Base-by-base conservation (phyloP, 37 sponge, comb jelly and placozoan species). In the Eunapius fragilis region DNA sequence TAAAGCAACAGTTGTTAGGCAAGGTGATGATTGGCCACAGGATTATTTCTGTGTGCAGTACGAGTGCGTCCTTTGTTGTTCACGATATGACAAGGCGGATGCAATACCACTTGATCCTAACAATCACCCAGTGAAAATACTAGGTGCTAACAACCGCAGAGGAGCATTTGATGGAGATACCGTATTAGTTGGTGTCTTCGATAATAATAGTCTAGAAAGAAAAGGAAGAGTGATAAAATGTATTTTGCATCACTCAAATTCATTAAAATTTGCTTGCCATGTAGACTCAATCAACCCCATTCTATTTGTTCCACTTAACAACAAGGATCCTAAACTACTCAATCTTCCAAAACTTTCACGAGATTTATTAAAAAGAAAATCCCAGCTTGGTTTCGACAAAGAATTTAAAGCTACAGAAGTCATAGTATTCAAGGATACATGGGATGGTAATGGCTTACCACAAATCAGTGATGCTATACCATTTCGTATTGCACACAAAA, bases 131-230 rank as follows among this genome's bases (percentile, higher is more conserved):
- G 75, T 88, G 5, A 74, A 30, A 0, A 85, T 94, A 37, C 22
- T 50, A 22, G 91, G 94, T 25, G 13, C 68, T 14, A 80, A 73
- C 10, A 90, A 91, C 75, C 76, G 91, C 34, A 81, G 38, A 78
- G 88, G 91, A 69, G 91, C 94, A 68, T 87, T 94, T 69, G 83
- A 88, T 82, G 86, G 82, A 26, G 91, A 86, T 37, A 68, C 67
- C 28, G 94, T 94, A 0, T 45, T 25, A 26, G 89, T 94, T 17
- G 82, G 76, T 25, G 49, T 88, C 0, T 75, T 85, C 68, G 17
- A 45, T 2, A n/a, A 69, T 25, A 45, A 77, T 37, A 48, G 45
- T 80, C 87, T 73, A 17, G 5, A 50, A 38, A 34, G 32, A 33
- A 49, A 76, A 58, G 94, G 91, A 13, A 80, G 80, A 27, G 83